A percentile compares a stretch with the other conserved stretches of the same genome.
Evolutionary conservation across 1,140 invertebrate genomes (phyloP).

Genomic region (Sipha flava): DNA sequence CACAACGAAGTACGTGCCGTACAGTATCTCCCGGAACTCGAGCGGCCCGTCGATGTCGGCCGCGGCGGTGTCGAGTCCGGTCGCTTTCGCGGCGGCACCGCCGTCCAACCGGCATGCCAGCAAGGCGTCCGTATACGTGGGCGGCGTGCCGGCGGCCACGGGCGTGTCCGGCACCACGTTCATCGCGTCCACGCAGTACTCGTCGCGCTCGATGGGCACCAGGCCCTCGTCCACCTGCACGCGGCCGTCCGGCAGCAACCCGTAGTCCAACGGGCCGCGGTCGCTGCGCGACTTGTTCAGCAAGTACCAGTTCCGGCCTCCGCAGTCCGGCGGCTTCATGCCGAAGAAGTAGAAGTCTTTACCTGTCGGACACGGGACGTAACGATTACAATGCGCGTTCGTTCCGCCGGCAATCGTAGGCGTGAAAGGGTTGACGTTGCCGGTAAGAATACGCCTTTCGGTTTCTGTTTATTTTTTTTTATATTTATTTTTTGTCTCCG

Average conservation of each 20-base stretch:
- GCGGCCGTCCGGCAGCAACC: not conserved
- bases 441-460: no score
- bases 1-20: slow-evolving; percentile 32
- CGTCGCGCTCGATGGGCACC: slow-evolving; percentile 4
- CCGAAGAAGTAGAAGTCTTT: not conserved
- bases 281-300: not conserved
- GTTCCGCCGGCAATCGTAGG: no score
- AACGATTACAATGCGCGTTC: no score
- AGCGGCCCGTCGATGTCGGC: not conserved
- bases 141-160: not conserved
- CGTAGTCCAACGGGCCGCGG: not conserved
- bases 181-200: slow-evolving; percentile 31
- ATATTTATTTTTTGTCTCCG: no score
- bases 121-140: not conserved
- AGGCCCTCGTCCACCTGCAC: not conserved
- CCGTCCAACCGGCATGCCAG: not conserved
- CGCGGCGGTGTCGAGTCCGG: no score
- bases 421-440: no score
- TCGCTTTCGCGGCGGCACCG: not conserved
- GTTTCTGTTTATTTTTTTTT: no score
- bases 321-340: not conserved
- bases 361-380: not conserved
- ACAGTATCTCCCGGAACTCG: slow-evolving; percentile 12
- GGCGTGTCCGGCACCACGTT: not conserved
- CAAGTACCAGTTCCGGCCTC: not conserved